Conservation (phyloP, 2,888 invertebrate genomes). For the Mesorhabditis spiculigera region DNA sequence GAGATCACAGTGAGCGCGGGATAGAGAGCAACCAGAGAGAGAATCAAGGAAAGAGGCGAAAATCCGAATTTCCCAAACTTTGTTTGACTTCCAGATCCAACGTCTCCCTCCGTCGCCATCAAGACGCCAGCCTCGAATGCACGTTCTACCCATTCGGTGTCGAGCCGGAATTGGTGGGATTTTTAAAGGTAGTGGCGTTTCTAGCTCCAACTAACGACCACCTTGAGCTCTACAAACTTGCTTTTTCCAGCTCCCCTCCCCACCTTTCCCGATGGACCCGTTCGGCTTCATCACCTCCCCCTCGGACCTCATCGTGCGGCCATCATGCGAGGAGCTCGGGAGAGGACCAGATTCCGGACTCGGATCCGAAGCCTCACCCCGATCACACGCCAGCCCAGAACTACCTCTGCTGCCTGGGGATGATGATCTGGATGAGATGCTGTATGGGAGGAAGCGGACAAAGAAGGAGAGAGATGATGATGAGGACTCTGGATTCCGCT, state of each 20-base stretch:
- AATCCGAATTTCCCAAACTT: too few species aligned
- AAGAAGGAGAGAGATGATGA: constrained; percentile 35
- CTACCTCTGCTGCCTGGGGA: constrained; percentile 9
- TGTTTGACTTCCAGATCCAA: constrained; percentile 34
- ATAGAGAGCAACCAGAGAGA: too few species aligned
- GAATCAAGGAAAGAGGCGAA: too few species aligned
- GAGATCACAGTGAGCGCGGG: too few species aligned
- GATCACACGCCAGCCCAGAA: constrained; percentile 28
- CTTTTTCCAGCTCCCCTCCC: constrained; percentile 31
- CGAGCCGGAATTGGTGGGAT: constrained; percentile 3
- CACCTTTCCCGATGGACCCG: constrained; percentile 34
- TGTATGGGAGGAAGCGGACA: constrained; percentile 13
- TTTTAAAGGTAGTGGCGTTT: not conserved
- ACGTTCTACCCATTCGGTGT: constrained; percentile 29
- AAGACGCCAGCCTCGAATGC: constrained; percentile 50
- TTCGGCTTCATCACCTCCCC: constrained; percentile 38
- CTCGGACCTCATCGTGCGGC: constrained; percentile 23
- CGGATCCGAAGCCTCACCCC: constrained; percentile 30
- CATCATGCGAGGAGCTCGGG: constrained; percentile 15
- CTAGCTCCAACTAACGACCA: not conserved
- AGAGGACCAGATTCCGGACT: constrained; percentile 32
- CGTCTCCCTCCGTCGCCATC: constrained; percentile 51
- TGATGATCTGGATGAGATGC: not conserved
- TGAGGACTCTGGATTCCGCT: constrained; percentile 53
- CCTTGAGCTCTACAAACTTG: not conserved